These are phyloP conservation scores for Neosalanx taihuensis DNA, from an alignment of 2,797 vertebrate genomes.

Conservation along the genomic window DNA sequence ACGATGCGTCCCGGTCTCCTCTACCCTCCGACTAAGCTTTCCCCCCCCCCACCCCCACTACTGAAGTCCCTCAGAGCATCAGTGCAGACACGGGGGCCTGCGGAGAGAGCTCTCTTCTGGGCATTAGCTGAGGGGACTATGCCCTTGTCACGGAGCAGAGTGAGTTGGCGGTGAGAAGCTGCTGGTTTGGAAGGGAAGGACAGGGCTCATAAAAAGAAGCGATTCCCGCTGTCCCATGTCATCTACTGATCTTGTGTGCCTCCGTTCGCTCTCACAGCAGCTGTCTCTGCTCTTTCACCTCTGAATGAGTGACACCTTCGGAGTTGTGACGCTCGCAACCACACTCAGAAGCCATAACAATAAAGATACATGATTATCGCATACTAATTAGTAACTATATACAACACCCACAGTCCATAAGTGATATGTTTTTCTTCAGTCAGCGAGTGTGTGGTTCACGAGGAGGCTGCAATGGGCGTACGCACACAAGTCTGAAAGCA, in stretches of 20 bases:
- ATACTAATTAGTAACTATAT: too few species aligned
- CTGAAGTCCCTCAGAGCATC: background rate
- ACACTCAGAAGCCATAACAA: too few species aligned
- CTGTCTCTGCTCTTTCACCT: too few species aligned
- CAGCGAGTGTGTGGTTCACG: too few species aligned
- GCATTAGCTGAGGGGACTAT: background rate
- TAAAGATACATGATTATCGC: too few species aligned
- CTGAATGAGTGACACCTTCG: too few species aligned
- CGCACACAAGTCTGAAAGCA: too few species aligned
- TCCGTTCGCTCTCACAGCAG: background rate
- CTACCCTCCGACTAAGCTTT: background rate
- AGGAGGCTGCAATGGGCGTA: too few species aligned
- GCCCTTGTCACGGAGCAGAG: constrained; percentile 2
- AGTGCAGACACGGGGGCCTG: background rate
- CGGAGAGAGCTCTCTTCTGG: constrained; percentile 1
- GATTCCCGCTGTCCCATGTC: background rate
- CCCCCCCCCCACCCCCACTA: background rate
- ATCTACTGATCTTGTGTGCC: background rate
- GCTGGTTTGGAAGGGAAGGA: background rate
- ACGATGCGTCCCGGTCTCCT: background rate
- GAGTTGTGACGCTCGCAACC: too few species aligned
- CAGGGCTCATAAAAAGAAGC: background rate
- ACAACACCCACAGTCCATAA: too few species aligned
- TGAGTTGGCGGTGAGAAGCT: background rate
- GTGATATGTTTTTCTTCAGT: too few species aligned